A percentile compares a stretch with the other conserved stretches of the same genome.
phyloP scores from a whole-genome alignment of 2,797 vertebrate genomes.

The Sitta carolinensis region DNA sequence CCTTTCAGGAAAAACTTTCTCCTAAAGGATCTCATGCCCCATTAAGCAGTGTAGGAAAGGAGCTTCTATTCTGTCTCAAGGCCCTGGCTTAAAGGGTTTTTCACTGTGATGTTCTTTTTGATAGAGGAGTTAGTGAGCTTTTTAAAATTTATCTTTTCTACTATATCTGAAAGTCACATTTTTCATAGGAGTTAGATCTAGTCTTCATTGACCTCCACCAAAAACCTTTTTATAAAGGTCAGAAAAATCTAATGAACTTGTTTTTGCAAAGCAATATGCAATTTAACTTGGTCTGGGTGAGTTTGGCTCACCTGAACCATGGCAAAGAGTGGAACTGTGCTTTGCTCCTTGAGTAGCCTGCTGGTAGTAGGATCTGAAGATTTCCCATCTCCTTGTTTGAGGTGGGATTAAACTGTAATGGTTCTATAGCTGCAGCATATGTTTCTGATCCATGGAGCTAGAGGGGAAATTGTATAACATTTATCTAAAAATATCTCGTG shows the following conservation, averaged over 20 bases:
- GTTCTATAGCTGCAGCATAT: conserved; percentile 7
- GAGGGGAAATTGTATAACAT: neutral
- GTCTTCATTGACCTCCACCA: neutral
- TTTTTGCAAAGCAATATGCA: neutral
- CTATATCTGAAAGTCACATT: accelerated
- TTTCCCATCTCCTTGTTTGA: neutral
- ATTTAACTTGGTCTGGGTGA: neutral
- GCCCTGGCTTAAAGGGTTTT: neutral
- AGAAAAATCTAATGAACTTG: neutral
- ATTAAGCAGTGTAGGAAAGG: neutral
- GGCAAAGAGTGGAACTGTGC: neutral
- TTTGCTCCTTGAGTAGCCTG: neutral
- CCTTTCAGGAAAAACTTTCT: neutral
- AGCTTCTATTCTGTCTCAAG: neutral
- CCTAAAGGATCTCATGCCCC: neutral
- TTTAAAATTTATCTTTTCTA: neutral
- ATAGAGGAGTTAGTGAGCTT: neutral
- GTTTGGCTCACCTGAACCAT: neutral
- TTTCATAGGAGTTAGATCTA: neutral
- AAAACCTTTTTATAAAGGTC: neutral
- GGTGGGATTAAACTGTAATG: neutral
- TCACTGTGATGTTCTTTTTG: neutral
- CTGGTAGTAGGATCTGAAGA: neutral
- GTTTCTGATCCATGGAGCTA: conserved; percentile 29
- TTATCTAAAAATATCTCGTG: neutral